Evolutionary conservation across 35 echinoderm and acorn worm genomes (phyloP), one percentile per base, ranked within the genome.

Genomic region (Stichopus chloronotus): DNA sequence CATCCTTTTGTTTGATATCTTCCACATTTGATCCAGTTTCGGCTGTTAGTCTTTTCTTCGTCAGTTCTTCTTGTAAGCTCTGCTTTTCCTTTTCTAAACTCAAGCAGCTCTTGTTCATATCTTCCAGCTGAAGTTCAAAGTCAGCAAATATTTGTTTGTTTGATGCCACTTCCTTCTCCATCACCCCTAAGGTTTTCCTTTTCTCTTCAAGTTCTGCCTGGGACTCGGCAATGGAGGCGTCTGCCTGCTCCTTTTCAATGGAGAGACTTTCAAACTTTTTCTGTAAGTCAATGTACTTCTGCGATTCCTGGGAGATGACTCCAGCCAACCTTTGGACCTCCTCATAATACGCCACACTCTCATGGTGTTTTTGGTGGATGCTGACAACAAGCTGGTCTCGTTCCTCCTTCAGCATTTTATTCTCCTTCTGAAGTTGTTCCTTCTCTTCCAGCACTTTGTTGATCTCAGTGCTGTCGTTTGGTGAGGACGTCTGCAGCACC

Each of bases 361-460:
- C 97, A 59, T 99, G 97, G 88, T 99, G 97, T 76, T 99, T 99
- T 71, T 99, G 97, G 78, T 96, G 95, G 56, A 99, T 96, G 58
- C 97, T 99, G 53, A 99, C 97, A 11, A 99, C 95, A 5, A 99
- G 78, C 65, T 99, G 97, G 85, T 99, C 97, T 30, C 95, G 55
- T 60, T 99, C 95, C 53, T 95, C 95, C 55, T 95, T 96, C 87
- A 99, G 69, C 58, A 99, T 92, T 52, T 85, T 96, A 74, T 96
- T 99, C 56, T 96, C 94, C 87, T 99, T 99, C 87, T 99, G 93
- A 22, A 96, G 83, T 79, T 96, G 55, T 79, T 94, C 95, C 21
- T 94, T 99, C 7, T 95, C 93, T 8, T 84, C 65, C 7, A 99
- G 76, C 3, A 99, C 83, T 19, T 91, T 93, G 14, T 93, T 94